Conservation (phyloP, 2,888 invertebrate genomes). For the Zhengitettix transpicula region DNA sequence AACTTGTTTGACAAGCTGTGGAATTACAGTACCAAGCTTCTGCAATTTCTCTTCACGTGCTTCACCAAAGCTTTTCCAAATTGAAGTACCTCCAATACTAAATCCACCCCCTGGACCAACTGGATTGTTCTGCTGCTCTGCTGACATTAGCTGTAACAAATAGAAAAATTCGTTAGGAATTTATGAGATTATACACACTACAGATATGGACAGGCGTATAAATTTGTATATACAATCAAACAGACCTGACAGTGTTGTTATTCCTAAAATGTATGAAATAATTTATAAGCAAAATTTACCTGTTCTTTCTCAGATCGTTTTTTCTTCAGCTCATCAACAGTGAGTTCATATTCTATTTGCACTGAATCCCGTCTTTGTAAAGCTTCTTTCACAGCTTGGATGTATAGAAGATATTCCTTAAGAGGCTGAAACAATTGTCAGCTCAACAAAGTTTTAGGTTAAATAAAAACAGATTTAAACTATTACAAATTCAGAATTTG, state of each 20-base stretch:
- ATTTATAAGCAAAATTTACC: conserved; percentile 22
- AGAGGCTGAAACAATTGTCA: conserved; percentile 22
- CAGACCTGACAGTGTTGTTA: neutral
- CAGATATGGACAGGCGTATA: neutral
- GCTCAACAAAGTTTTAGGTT: too few relatives aligned
- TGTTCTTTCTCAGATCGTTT: conserved; percentile 43
- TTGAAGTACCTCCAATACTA: conserved; percentile 8
- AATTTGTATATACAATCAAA: neutral
- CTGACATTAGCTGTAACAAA: conserved; percentile 1
- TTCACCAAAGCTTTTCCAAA: conserved; percentile 39
- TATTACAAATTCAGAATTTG: too few relatives aligned
- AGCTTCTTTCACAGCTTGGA: conserved; percentile 50
- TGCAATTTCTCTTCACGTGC: conserved; percentile 37
- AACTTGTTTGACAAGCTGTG: conserved; percentile 17
- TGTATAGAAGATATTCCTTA: conserved; percentile 44
- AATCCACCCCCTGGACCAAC: neutral
- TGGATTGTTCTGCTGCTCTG: neutral
- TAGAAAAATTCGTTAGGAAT: neutral
- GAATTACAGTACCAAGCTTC: conserved; percentile 22
- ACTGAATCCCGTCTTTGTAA: conserved; percentile 42
- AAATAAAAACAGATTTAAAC: too few relatives aligned
- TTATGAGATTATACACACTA: too few relatives aligned
- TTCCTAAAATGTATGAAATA: neutral
- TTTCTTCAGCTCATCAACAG: conserved; percentile 42
- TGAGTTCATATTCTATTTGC: conserved; percentile 44